Evolutionary conservation across 2,888 invertebrate species (phyloP), one percentile per base, ranked within the genome.

Genomic region (Lithophane semibrunnea): DNA sequence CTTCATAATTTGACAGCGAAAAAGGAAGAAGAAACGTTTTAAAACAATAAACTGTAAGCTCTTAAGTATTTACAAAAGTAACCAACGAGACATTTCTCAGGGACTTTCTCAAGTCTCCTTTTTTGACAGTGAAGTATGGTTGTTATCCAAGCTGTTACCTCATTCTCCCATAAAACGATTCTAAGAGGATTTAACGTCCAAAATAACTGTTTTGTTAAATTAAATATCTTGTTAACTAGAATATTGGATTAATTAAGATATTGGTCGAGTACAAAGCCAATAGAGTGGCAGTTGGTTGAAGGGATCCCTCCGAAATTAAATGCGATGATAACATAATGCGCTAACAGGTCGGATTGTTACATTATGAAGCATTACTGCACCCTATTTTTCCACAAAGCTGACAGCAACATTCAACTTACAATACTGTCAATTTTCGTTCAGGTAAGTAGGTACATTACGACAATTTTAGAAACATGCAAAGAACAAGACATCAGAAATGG

Each of bases 261-360:
- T 84, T 72, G 68, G 79, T 75, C 63, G 69, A 64, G 82, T 76
- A 82, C 72, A 86, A 79, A 80, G 80, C 64, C 75, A 76, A 81
- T 74, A 80, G 77, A 80, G 66, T 29, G 73, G 66, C 76, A 75
- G 71, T 79, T 76, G 77, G 70, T 80, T 76, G 84, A 88, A 89
- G 88, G 90, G 87, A 77, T 84, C 85, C 86, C 84, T 87, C 91
- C 91, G 91, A 90, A 72, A 80, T 79, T 88, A 88, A 86, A 88
- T 88, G 87, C 85, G 87, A 88, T 86, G 88, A 80, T 83, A 88
- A 82, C 77, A 74, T 73, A 79, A 82, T 76, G 73, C 91, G 93
- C 91, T 92, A 92, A 93, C 93, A 92, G 89, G 88, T 91, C 87
- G 88, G 92, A 92, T 92, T 92, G 92, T 91, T 87, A 89, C 88